A percentile compares a stretch with the other conserved stretches of the same genome.
phyloP scores from a whole-genome alignment of 2,888 invertebrate genomes.

The Oscheius sp. region DNA sequence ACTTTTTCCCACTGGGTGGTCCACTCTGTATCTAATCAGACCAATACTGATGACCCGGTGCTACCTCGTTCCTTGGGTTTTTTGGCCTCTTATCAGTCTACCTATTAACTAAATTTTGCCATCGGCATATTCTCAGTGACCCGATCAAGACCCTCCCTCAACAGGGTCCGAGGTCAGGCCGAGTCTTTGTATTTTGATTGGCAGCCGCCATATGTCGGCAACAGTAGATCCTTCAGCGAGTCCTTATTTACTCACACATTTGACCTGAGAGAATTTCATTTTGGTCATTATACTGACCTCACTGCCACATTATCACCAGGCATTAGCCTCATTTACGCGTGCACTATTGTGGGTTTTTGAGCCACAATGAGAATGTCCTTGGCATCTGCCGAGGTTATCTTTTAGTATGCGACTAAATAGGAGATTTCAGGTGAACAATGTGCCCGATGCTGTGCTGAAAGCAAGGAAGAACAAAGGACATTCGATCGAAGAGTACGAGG shows the following conservation, averaged over 20 bases:
- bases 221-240: slow-evolving; percentile 10
- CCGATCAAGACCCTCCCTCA: too few species aligned
- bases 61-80: too few species aligned
- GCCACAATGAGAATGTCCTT: background rate
- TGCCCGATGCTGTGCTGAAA: slow-evolving; percentile 58
- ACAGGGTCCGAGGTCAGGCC: slow-evolving; percentile 9
- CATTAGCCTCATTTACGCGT: slow-evolving; percentile 22
- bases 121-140: too few species aligned
- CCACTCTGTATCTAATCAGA: slow-evolving; percentile 5
- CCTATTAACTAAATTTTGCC: too few species aligned
- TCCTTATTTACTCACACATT: background rate
- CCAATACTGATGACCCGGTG: background rate
- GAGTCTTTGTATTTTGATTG: slow-evolving; percentile 35
- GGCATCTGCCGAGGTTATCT: background rate
- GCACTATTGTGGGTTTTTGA: slow-evolving; percentile 14
- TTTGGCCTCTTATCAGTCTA: too few species aligned
- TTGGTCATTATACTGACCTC: slow-evolving; percentile 8
- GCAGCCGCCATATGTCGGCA: slow-evolving; percentile 30
- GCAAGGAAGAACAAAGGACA: slow-evolving; percentile 42
- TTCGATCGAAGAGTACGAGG: slow-evolving; percentile 63
- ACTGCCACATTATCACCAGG: slow-evolving; percentile 15
- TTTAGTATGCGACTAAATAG: background rate
- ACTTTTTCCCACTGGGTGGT: slow-evolving; percentile 17
- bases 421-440: slow-evolving; percentile 61
- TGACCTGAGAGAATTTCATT: slow-evolving; percentile 14